phyloP scores from a whole-genome alignment of 2,113 vertebrate genomes.

The Coturnix japonica region DNA sequence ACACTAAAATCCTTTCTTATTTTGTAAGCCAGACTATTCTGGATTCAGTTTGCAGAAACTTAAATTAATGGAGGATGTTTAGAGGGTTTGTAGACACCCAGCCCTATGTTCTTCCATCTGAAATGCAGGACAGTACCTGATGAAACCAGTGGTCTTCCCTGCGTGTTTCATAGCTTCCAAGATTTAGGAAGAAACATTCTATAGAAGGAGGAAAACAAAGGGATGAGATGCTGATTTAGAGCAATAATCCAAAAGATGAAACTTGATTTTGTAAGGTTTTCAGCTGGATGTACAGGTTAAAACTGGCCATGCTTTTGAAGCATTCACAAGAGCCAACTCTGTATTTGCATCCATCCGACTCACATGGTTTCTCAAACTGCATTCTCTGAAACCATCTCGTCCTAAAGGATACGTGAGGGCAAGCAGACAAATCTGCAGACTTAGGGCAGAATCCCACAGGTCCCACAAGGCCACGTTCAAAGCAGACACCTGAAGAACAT shows the following conservation, averaged over 20 bases:
- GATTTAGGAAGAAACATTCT: not conserved
- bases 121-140: not conserved
- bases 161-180: not conserved
- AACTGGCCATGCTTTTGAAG: not conserved
- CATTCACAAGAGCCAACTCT: not conserved
- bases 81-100: not conserved
- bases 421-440: not conserved
- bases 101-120: not conserved
- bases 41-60: not conserved
- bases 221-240: not conserved
- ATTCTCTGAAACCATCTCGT: not conserved
- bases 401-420: not conserved
- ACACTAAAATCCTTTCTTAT: not conserved
- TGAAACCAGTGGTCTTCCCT: not conserved
- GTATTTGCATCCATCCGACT: not conserved
- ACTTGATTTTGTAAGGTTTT: constrained; percentile 12
- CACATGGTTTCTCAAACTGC: not conserved
- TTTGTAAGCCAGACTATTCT: not conserved
- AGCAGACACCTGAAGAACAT: constrained; percentile 25
- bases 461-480: constrained; percentile 33
- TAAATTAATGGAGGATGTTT: not conserved
- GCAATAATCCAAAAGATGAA: not conserved
- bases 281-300: not conserved
- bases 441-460: not conserved
- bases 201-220: not conserved